These are phyloP conservation scores for Siphamia tubifer DNA, from an alignment of 2,113 vertebrate genomes.

Conservation along the genomic window DNA sequence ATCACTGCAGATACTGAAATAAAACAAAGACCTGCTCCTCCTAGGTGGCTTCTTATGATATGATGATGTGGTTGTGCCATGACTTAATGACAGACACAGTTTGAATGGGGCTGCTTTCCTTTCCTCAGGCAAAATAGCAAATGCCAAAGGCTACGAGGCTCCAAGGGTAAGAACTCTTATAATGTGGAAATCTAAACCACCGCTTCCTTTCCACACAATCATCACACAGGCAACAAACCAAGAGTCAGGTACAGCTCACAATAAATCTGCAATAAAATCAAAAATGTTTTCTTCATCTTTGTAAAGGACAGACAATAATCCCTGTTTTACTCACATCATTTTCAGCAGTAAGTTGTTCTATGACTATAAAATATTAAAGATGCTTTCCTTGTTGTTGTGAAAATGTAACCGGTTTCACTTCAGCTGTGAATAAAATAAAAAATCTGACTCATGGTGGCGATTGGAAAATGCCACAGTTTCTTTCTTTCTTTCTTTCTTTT, in stretches of 20 bases:
- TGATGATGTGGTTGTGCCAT: slow-evolving; percentile 56
- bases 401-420: neutral
- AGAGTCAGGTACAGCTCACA: neutral
- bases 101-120: slow-evolving; percentile 44
- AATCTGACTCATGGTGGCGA: neutral
- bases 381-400: neutral
- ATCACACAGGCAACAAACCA: slow-evolving; percentile 1
- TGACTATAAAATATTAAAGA: slow-evolving; percentile 31
- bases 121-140: slow-evolving; percentile 69
- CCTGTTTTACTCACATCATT: neutral
- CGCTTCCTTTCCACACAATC: slow-evolving; percentile 15
- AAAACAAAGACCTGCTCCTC: slow-evolving; percentile 41
- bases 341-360: neutral
- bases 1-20: slow-evolving; percentile 47
- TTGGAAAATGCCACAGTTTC: slow-evolving; percentile 22
- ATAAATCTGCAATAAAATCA: slow-evolving; percentile 38
- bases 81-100: slow-evolving; percentile 54
- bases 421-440: neutral
- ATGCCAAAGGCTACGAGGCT: slow-evolving; percentile 62
- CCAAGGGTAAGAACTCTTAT: slow-evolving; percentile 47
- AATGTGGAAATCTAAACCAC: slow-evolving; percentile 47
- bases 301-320: slow-evolving; percentile 33
- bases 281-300: slow-evolving; percentile 40
- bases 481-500: slow-evolving; percentile 18
- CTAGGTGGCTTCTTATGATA: slow-evolving; percentile 50